phyloP scores from a whole-genome alignment of 2,113 vertebrate genomes.

The Petrocephalus zakoni region DNA sequence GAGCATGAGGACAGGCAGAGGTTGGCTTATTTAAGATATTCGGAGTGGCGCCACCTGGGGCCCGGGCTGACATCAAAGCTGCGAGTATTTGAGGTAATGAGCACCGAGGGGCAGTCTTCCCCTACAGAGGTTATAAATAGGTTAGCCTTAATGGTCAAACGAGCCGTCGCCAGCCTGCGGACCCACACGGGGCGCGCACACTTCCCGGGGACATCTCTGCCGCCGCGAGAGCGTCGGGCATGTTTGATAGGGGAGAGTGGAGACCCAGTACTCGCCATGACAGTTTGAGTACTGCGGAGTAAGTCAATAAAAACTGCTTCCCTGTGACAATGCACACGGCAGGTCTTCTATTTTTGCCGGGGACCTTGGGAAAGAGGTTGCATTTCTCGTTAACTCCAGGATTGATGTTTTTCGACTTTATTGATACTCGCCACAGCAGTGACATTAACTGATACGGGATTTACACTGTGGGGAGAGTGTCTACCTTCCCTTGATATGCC shows the following conservation, averaged over 20 bases:
- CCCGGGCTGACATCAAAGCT: neutral
- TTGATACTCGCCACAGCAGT: constrained; percentile 20
- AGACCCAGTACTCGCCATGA: neutral
- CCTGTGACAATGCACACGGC: constrained; percentile 5
- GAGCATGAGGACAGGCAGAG: neutral
- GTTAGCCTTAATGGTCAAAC: constrained; percentile 8
- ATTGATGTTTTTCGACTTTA: constrained; percentile 24
- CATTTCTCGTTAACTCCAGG: constrained; percentile 26
- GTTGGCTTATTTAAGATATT: constrained; percentile 12
- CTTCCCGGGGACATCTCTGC: neutral
- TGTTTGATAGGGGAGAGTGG: neutral
- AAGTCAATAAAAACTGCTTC: neutral
- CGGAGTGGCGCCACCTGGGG: neutral
- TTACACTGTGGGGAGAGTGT: constrained; percentile 7
- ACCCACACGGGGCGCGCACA: neutral
- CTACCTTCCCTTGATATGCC: neutral
- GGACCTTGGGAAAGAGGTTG: constrained; percentile 24
- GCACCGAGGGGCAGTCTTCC: neutral
- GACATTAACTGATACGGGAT: constrained; percentile 21
- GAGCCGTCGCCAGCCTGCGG: neutral
- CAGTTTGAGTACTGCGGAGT: neutral
- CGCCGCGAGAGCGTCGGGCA: neutral
- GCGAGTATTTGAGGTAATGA: neutral
- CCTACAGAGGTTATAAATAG: neutral
- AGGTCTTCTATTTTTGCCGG: constrained; percentile 10